Evolutionary conservation across 2,888 invertebrate species (phyloP).

Genomic region (Calliopum simillimum): DNA sequence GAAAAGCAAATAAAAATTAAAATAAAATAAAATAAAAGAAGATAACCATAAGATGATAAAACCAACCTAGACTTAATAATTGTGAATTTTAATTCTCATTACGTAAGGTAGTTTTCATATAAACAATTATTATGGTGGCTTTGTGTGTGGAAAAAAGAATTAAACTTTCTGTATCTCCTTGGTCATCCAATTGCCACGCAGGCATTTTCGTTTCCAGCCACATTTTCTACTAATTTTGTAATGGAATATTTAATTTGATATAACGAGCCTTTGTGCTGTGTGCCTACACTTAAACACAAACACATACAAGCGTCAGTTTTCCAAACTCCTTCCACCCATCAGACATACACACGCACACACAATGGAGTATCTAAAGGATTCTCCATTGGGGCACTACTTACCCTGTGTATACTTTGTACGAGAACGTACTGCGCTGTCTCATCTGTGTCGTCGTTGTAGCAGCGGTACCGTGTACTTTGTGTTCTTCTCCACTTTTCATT

Average conservation of each 20-base stretch:
- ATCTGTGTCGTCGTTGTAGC: neutral
- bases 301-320: neutral
- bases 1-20: no score
- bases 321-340: neutral
- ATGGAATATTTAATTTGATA: constrained; percentile 19
- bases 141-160: neutral
- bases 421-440: neutral
- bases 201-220: neutral
- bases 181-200: neutral
- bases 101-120: no score
- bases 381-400: no score
- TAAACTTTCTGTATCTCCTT: neutral
- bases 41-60: no score
- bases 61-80: no score
- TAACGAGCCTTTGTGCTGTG: constrained; percentile 2
- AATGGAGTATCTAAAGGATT: neutral
- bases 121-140: no score
- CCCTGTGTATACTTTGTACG: no score
- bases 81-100: no score
- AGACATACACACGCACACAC: neutral
- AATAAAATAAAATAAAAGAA: no score
- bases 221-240: constrained; percentile 27
- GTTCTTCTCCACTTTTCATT: constrained; percentile 55
- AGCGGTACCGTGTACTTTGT: neutral
- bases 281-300: neutral